These are phyloP conservation scores for Tenebrio molitor DNA, from an alignment of 1,140 invertebrate genomes.

Conservation along the genomic window DNA sequence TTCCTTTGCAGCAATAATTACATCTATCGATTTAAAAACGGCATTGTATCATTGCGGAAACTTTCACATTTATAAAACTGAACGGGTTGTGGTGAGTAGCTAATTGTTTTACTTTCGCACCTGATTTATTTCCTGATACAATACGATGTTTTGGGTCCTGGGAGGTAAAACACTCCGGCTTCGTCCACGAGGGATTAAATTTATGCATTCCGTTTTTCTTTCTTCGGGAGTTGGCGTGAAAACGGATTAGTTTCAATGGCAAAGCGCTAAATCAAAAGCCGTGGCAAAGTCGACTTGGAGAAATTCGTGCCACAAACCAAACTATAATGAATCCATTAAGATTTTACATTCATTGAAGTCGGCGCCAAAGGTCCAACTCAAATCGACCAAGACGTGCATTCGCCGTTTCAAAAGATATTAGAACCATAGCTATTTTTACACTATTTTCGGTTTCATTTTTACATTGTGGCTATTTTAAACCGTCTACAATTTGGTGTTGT, in stretches of 20 bases:
- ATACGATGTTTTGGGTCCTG: too few relatives aligned
- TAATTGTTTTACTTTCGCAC: background rate
- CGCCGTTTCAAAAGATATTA: background rate
- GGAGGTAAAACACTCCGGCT: too few relatives aligned
- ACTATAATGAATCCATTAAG: slow-evolving; percentile 12
- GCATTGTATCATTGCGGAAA: slow-evolving; percentile 8
- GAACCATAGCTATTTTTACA: too few relatives aligned
- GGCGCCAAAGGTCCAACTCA: slow-evolving; percentile 9
- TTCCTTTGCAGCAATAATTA: slow-evolving; percentile 1
- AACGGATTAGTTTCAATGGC: slow-evolving; percentile 25
- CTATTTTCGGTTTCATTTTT: too few relatives aligned
- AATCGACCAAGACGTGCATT: background rate
- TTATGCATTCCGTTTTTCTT: too few relatives aligned
- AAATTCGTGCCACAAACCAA: slow-evolving; percentile 15
- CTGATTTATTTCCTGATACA: background rate
- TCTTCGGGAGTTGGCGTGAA: background rate
- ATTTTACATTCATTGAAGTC: slow-evolving; percentile 11
- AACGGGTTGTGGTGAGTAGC: background rate
- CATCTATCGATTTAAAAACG: background rate
- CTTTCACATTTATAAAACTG: slow-evolving; percentile 15
- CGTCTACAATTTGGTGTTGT: background rate
- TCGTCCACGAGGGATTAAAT: too few relatives aligned
- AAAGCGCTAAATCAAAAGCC: background rate
- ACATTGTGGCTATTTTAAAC: too few relatives aligned
- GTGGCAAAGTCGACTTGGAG: slow-evolving; percentile 10